Evolutionary conservation across 1,140 invertebrate genomes (phyloP).

Genomic region (Anthonomus grandis): DNA sequence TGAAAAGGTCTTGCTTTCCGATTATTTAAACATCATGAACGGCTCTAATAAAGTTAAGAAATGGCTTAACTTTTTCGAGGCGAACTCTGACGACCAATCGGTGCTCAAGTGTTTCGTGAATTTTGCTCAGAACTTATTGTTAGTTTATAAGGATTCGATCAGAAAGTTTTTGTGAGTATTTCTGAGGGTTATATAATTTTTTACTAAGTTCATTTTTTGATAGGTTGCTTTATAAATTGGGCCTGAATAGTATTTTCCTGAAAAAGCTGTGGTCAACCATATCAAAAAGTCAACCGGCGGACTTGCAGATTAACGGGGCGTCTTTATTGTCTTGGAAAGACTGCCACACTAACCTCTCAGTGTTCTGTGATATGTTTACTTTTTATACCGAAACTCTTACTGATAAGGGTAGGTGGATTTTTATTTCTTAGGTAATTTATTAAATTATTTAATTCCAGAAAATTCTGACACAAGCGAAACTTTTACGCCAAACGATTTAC

Average conservation of each 20-base stretch:
- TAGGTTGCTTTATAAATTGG: slow-evolving; percentile 82
- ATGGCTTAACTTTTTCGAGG: slow-evolving; percentile 40
- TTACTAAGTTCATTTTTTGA: slow-evolving; percentile 17
- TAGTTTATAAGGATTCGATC: slow-evolving; percentile 46
- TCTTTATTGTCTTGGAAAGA: slow-evolving; percentile 39
- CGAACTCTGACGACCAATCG: slow-evolving; percentile 37
- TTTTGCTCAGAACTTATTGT: slow-evolving; percentile 45
- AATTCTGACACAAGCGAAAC: slow-evolving; percentile 55
- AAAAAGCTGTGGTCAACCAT: slow-evolving; percentile 65
- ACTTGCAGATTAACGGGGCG: slow-evolving; percentile 29
- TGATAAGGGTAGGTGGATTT: slow-evolving; percentile 39
- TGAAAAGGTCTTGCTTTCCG: slow-evolving; percentile 36
- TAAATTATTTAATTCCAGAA: slow-evolving; percentile 33
- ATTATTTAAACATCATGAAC: slow-evolving; percentile 43
- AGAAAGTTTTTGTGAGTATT: slow-evolving; percentile 46
- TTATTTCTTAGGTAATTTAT: not conserved
- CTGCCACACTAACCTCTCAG: slow-evolving; percentile 41
- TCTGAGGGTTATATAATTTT: not conserved
- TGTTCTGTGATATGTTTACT: slow-evolving; percentile 48
- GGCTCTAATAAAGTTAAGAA: slow-evolving; percentile 42
- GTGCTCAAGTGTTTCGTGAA: slow-evolving; percentile 39
- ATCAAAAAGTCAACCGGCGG: slow-evolving; percentile 21
- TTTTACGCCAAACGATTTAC: slow-evolving; percentile 62
- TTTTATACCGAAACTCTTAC: slow-evolving; percentile 47
- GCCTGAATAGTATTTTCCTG: slow-evolving; percentile 81